phyloP scores from a whole-genome alignment of 1,140 invertebrate species.

The Liolophura sinensis region DNA sequence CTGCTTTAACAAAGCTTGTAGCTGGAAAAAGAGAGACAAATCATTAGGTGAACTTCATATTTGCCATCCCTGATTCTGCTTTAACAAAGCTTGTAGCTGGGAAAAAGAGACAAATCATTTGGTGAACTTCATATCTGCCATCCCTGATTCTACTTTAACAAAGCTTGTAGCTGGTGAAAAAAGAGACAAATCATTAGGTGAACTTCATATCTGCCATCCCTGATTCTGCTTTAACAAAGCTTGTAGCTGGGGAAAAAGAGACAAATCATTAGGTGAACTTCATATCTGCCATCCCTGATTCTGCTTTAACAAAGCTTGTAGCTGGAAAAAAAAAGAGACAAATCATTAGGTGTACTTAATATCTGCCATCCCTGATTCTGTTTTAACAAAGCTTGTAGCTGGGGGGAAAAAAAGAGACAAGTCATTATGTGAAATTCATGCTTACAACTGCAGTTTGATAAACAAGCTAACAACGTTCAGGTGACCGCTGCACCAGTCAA shows the following conservation, averaged over 20 bases:
- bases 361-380: constrained; percentile 29
- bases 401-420: constrained; percentile 12
- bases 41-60: no score
- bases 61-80: constrained; percentile 60
- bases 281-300: constrained; percentile 61
- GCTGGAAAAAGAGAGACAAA: no score
- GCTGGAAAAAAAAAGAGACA: constrained; percentile 20
- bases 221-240: no score
- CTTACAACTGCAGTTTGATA: not conserved
- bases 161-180: no score
- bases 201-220: no score
- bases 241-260: no score
- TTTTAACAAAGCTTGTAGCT: constrained; percentile 35
- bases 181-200: no score
- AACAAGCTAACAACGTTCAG: not conserved
- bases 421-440: no score
- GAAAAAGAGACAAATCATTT: no score
- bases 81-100: constrained; percentile 61
- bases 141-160: no score
- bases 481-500: not conserved
- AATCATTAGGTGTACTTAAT: not conserved
- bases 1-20: no score
- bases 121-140: no score
- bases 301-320: constrained; percentile 62
- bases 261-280: not conserved